Evolutionary conservation across 2,888 invertebrate species (phyloP).

Genomic region (Tenthredo livida): DNA sequence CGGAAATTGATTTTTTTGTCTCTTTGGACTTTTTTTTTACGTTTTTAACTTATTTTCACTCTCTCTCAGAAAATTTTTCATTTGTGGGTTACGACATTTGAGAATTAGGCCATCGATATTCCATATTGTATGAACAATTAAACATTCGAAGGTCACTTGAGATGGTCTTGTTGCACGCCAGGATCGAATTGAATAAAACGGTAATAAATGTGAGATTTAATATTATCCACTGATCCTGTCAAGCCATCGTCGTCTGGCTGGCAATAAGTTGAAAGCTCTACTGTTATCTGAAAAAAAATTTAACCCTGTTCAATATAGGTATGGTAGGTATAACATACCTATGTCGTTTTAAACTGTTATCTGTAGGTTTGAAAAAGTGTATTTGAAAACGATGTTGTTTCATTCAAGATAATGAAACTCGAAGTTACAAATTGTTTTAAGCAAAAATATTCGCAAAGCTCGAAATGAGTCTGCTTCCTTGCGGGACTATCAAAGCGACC

Average conservation of each 20-base stretch:
- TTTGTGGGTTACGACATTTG: no score
- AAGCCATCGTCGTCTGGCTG: neutral
- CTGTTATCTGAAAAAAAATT: neutral
- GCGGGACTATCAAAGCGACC: neutral
- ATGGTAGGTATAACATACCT: neutral
- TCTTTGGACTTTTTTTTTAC: no score
- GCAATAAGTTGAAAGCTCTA: neutral
- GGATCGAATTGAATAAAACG: conserved; percentile 17
- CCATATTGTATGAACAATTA: neutral
- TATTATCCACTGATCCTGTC: neutral
- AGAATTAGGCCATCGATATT: no score
- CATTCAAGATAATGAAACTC: neutral
- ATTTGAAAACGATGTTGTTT: neutral
- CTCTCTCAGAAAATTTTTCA: no score
- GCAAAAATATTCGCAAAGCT: neutral
- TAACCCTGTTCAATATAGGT: neutral
- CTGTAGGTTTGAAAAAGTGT: neutral
- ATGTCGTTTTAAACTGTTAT: no score
- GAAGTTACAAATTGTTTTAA: neutral
- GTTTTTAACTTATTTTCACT: no score
- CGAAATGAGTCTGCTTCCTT: neutral
- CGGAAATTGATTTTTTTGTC: no score
- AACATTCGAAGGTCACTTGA: neutral
- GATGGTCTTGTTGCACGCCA: neutral
- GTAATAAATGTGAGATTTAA: neutral